Percentiles rank a stretch among this genome's conserved stretches.
These are phyloP conservation scores for Tetragnatha versicolor DNA, from an alignment of 1,140 invertebrate species.

Conservation along the genomic window DNA sequence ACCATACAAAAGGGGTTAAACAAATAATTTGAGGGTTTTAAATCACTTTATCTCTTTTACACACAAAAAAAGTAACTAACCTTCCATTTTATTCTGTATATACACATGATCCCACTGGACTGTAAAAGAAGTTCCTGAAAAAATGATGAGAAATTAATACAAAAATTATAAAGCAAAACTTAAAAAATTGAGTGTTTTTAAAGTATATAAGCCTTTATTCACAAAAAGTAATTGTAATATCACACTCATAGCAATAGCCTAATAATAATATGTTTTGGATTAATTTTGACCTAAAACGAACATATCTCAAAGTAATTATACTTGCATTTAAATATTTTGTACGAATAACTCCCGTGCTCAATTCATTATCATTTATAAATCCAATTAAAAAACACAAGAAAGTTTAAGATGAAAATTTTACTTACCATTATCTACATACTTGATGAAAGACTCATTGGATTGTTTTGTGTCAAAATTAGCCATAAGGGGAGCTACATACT, in stretches of 20 bases:
- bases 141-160: neutral
- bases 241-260: no score
- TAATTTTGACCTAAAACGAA: no score
- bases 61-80: no score
- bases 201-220: no score
- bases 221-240: no score
- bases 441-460: conserved; percentile 78
- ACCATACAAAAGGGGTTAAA: no score
- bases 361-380: neutral
- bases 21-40: no score
- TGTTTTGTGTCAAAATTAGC: conserved; percentile 95
- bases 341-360: neutral
- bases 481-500: conserved; percentile 98
- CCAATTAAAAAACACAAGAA: neutral
- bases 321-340: no score
- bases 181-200: neutral
- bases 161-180: neutral
- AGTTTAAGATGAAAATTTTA: conserved; percentile 39
- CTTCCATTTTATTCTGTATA: conserved; percentile 74
- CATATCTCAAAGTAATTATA: no score
- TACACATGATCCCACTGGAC: conserved; percentile 92
- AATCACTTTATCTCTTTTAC: no score
- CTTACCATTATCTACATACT: conserved; percentile 84
- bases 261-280: no score
- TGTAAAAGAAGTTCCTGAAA: conserved; percentile 81